These are phyloP conservation scores for Lasioglossum pauxillum DNA, from an alignment of 2,888 invertebrate genomes.

Conservation along the genomic window DNA sequence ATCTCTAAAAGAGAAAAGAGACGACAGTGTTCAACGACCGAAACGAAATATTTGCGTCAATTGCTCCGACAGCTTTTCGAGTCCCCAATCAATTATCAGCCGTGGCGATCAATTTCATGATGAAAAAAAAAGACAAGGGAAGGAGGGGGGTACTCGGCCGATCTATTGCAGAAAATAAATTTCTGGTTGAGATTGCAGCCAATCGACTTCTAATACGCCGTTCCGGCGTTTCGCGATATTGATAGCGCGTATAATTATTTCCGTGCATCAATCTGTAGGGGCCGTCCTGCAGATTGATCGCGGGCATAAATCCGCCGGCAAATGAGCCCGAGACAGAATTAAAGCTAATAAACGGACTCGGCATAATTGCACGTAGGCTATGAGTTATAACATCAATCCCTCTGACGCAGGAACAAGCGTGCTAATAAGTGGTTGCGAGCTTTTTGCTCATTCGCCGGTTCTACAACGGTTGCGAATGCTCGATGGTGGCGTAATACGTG, in stretches of 20 bases:
- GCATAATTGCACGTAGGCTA: slow-evolving; percentile 50
- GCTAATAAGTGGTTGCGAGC: slow-evolving; percentile 55
- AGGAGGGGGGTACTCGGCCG: neutral
- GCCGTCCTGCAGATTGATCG: slow-evolving; percentile 17
- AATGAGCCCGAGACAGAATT: slow-evolving; percentile 45
- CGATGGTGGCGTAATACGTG: slow-evolving; percentile 49
- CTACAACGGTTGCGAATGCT: slow-evolving; percentile 35
- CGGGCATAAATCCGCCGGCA: slow-evolving; percentile 34
- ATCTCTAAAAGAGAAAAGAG: neutral
- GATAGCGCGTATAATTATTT: slow-evolving; percentile 24
- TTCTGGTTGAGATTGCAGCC: neutral
- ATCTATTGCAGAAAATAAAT: neutral
- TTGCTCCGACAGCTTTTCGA: neutral
- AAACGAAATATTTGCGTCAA: neutral
- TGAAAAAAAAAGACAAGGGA: neutral
- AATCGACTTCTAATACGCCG: slow-evolving; percentile 11
- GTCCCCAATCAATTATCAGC: neutral
- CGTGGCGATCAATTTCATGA: neutral
- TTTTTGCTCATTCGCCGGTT: slow-evolving; percentile 42
- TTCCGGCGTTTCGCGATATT: slow-evolving; percentile 14
- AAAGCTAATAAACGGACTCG: slow-evolving; percentile 40
- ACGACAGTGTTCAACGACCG: neutral
- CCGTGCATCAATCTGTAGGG: slow-evolving; percentile 14
- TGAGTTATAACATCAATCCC: slow-evolving; percentile 54
- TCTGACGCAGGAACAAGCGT: slow-evolving; percentile 48